These are phyloP conservation scores for Pentalonia nigronervosa DNA, from an alignment of 1,140 invertebrate species.

Conservation along the genomic window DNA sequence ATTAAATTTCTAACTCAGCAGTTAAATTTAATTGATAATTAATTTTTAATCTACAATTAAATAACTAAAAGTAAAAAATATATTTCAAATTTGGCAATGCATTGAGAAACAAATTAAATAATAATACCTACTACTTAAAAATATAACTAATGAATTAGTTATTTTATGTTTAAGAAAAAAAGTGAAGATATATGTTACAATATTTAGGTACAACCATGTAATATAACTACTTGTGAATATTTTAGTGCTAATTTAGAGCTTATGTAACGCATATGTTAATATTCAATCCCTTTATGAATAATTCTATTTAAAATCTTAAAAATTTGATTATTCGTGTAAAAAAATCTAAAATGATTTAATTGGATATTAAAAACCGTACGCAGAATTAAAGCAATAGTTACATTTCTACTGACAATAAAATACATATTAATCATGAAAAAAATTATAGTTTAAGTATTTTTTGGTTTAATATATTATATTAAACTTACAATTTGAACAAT, in stretches of 20 bases:
- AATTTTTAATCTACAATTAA: background rate
- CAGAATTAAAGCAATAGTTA: background rate
- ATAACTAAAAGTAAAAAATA: background rate
- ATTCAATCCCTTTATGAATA: background rate
- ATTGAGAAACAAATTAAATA: background rate
- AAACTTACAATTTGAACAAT: too few relatives aligned
- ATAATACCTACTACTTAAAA: background rate
- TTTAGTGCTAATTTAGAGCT: too few relatives aligned
- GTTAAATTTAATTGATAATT: background rate
- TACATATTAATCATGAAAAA: background rate
- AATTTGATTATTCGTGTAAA: background rate
- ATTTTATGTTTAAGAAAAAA: background rate
- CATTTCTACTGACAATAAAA: background rate
- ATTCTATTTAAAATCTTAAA: background rate
- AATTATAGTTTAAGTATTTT: too few relatives aligned
- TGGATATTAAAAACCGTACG: background rate
- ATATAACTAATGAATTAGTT: background rate
- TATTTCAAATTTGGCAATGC: background rate
- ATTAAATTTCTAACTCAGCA: background rate
- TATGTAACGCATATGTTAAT: background rate
- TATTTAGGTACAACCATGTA: background rate
- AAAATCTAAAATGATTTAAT: background rate
- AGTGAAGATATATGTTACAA: too few relatives aligned
- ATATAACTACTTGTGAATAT: too few relatives aligned
- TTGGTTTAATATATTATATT: too few relatives aligned